Evolutionary conservation across 2,113 vertebrate genomes (phyloP).

Genomic region (Neodon shergylaensis): DNA sequence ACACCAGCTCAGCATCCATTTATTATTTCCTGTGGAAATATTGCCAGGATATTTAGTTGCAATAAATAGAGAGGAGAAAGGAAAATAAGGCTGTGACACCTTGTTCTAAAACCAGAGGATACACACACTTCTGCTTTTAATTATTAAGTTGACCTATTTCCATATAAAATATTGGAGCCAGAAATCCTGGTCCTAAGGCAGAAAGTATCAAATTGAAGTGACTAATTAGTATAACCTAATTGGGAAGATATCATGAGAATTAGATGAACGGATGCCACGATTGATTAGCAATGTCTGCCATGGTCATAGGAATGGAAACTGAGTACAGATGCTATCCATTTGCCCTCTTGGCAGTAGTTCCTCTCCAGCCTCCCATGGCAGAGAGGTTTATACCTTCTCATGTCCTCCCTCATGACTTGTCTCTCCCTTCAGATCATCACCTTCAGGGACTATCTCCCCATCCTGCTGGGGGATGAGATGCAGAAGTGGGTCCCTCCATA

Average conservation of each 20-base stretch:
- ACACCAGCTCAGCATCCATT: neutral
- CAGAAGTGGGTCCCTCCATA: constrained; percentile 83
- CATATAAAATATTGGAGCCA: neutral
- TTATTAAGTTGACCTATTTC: neutral
- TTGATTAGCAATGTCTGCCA: constrained; percentile 28
- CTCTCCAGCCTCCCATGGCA: neutral
- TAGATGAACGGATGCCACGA: neutral
- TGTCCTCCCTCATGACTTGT: neutral
- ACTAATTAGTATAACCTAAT: neutral
- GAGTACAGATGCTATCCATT: neutral
- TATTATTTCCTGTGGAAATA: neutral
- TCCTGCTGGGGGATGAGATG: constrained; percentile 82
- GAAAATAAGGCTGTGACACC: neutral
- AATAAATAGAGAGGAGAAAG: neutral
- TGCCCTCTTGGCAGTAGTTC: neutral
- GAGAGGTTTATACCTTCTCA: neutral
- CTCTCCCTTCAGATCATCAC: constrained; percentile 86
- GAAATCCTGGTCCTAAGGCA: neutral
- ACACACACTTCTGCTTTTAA: neutral
- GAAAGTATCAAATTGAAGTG: neutral
- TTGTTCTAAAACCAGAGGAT: neutral
- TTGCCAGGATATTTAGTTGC: neutral
- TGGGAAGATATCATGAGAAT: neutral
- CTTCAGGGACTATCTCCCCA: constrained; percentile 89
- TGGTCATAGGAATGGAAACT: neutral